Evolutionary conservation across 2,888 invertebrate species (phyloP), one percentile per base, ranked within the genome.

Genomic region (Tyria jacobaeae): DNA sequence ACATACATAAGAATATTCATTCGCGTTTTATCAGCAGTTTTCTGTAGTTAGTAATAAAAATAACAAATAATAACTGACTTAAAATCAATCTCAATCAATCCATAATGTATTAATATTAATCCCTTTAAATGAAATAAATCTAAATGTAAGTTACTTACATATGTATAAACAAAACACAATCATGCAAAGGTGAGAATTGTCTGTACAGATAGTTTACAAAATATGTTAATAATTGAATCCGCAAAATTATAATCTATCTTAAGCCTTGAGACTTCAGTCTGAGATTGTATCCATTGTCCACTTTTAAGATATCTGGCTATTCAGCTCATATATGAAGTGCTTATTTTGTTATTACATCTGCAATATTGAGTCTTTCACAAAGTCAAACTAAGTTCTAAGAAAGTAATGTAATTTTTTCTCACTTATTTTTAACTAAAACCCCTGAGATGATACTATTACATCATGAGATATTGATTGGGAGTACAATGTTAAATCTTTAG

Each of bases 201-300:
- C 54, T 54, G 51, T 54, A 73, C 62, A 65, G 55, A 48, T 17
- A 55, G 53, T 55, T 56, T 37, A 61, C 14, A 63, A 61, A 61
- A 57, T 60, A 59, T 24, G 53, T 24, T 25, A 39, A 54, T 31
- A 41, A 54, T 37, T 48, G 25, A 34, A 54, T 55, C 59, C 60
- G 51, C 17, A 56, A 49, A 63, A 53, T 47, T 21, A 25, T 35
- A 24, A 44, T 21, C 44, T 44, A 48, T 49, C 27, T 63, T 49
- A 48, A 50, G 7, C 56, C 68, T 64, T 72, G 69, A 64, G 60
- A 68, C 63, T 69, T 14, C 6, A 48, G 14, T 44, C 27, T 49
- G 27, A 57, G 48, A 48, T 35, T 57, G n/a, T 10, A 57, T 35
- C 12, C 27, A 47, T 49, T 25, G 35, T 35, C n/a, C 10, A 25